These are phyloP conservation scores for Barbus barbus DNA, from an alignment of 2,113 vertebrate genomes.

Conservation along the genomic window DNA sequence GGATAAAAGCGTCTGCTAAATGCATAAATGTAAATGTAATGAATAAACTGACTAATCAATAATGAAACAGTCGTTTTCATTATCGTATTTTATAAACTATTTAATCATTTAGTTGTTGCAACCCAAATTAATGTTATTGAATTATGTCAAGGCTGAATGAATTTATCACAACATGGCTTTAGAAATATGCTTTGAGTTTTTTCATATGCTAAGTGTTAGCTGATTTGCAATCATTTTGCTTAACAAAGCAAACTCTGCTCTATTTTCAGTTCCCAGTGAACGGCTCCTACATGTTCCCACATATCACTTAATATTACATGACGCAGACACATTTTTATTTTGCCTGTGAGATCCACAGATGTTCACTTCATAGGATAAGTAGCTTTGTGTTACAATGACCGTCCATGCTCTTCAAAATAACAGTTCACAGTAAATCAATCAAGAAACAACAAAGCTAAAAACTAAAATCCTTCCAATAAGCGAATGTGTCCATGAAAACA, in stretches of 20 bases:
- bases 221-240: slow-evolving; percentile 26
- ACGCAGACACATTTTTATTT: not conserved
- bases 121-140: not conserved
- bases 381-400: not conserved
- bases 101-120: not conserved
- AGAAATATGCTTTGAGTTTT: not conserved
- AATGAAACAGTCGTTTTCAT: not conserved
- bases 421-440: not conserved
- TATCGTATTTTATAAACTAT: not conserved
- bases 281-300: not conserved
- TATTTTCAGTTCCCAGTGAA: slow-evolving; percentile 17
- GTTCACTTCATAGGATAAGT: not conserved
- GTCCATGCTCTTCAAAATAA: not conserved
- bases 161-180: slow-evolving; percentile 1
- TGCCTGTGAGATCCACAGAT: not conserved
- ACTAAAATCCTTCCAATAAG: not conserved
- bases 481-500: not conserved
- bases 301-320: slow-evolving; percentile 12
- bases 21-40: no score
- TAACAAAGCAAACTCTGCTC: slow-evolving; percentile 25
- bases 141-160: not conserved
- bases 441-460: not conserved
- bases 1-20: no score
- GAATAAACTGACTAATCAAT: not conserved
- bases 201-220: slow-evolving; percentile 5